Evolutionary conservation across 2,888 invertebrate genomes (phyloP), one percentile per base, ranked within the genome.

Genomic region (Drosophila anceps): DNA sequence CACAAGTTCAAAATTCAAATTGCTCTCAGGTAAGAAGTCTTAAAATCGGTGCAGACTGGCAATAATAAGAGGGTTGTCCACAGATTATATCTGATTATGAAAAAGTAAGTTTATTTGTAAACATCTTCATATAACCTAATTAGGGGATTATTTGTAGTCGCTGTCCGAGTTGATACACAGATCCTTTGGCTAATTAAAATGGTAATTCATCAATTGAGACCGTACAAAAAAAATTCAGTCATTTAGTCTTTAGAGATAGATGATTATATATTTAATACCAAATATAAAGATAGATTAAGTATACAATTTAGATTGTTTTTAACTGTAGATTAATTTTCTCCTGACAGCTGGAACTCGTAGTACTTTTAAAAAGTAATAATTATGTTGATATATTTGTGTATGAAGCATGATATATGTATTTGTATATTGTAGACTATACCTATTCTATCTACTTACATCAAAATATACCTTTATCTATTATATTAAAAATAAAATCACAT

Each of bases 1-100:
- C 44, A 53, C 55, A 65, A 61, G 53, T 44, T 74, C 61, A 37
- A 50, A 35, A 39, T 61, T 73, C 61, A 53, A 63, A 48, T 18
- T 8, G 18, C 10, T 41, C 37, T 41, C 60, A 70, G 62, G 54
- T 43, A 54, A 35, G 31, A 24, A 62, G 31, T 24, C n/a, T 15
- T 9, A 37, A 12, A 33, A 24, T 18, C 20, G 37, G 29, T 15
- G 46, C 27, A 15, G 15, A 13, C n/a, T 12, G 24, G 15, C 7
- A 8, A 35, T 10, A 18, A 4, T 12, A 1, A 58, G 33, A 46
- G 62, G 44, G 51, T 46, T 51, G 61, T 2, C 4, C 4, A 27
- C 27, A 29, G 12, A 50, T 31, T 50, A 12, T 39, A 18, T 51
- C 29, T 15, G 39, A 15, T 39, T 39, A 39, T 54, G n/a, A 37